A percentile compares a stretch with the other conserved stretches of the same genome.
Conservation (phyloP, 1,140 invertebrate genomes). For the Drosophila parabipectinata region DNA sequence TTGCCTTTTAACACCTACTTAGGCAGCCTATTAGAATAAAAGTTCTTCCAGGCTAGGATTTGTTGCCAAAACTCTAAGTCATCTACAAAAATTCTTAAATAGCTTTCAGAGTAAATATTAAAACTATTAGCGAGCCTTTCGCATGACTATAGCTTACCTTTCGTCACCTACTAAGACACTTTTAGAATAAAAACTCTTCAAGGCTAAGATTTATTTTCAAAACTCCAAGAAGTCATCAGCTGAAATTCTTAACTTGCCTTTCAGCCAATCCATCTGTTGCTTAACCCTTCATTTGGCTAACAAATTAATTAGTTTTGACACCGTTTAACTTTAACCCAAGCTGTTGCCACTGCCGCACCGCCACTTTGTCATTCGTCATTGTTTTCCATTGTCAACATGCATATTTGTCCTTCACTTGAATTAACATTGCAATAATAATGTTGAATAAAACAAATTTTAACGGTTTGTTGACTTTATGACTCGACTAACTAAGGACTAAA, state of each 20-base stretch:
- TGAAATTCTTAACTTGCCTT: conserved; percentile 9
- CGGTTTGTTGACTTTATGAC: conserved; percentile 38
- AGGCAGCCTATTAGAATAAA: too few species aligned
- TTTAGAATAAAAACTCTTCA: neutral
- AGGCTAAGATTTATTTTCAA: neutral
- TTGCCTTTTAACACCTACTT: too few species aligned
- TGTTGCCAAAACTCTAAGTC: too few species aligned
- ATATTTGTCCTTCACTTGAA: conserved; percentile 48
- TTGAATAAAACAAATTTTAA: conserved; percentile 17
- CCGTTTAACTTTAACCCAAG: conserved; percentile 46
- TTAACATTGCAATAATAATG: conserved; percentile 37
- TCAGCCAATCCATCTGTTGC: conserved; percentile 8
- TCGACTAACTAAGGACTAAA: conserved; percentile 16
- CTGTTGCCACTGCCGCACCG: conserved; percentile 22
- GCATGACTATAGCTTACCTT: too few species aligned
- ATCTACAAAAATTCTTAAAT: conserved; percentile 13
- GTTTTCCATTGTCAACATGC: conserved; percentile 39
- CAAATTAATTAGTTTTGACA: conserved; percentile 49
- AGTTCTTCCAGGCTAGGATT: neutral
- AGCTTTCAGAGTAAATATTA: neutral
- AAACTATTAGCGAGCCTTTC: too few species aligned
- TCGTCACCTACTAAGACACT: too few species aligned
- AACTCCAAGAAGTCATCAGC: too few species aligned
- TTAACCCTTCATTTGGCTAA: conserved; percentile 28
- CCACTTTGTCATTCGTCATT: conserved; percentile 35